These are phyloP conservation scores for Paraplagusia blochii DNA, from an alignment of 2,113 vertebrate species.

Conservation along the genomic window DNA sequence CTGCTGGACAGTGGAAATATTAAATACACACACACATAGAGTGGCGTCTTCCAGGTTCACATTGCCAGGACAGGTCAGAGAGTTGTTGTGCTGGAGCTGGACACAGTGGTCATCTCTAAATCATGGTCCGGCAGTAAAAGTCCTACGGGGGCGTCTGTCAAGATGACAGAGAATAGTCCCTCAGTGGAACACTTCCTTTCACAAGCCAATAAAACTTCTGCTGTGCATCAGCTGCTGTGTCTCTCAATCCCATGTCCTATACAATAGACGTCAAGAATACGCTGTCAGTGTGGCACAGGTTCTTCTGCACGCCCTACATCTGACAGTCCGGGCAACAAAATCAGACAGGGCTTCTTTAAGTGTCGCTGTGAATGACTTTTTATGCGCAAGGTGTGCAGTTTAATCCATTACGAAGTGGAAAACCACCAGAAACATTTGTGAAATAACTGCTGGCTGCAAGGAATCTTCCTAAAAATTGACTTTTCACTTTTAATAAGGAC, in stretches of 20 bases:
- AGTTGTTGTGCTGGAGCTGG: conserved; percentile 21
- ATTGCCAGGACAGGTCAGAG: conserved; percentile 29
- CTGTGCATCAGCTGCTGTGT: neutral
- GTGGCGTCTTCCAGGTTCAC: neutral
- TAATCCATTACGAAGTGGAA: conserved; percentile 62
- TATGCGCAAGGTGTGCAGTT: conserved; percentile 48
- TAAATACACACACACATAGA: conserved; percentile 11
- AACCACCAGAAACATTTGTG: conserved; percentile 57
- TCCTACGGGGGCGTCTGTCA: conserved; percentile 17
- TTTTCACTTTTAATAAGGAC: conserved; percentile 39
- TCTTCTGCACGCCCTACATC: neutral
- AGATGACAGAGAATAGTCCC: conserved; percentile 31
- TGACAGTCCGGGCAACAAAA: conserved; percentile 10
- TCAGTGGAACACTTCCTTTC: conserved; percentile 15
- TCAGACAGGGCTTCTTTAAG: conserved; percentile 24
- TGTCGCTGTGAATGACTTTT: conserved; percentile 28
- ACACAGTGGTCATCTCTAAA: conserved; percentile 28
- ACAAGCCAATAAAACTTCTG: conserved; percentile 24
- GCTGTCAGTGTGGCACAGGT: neutral
- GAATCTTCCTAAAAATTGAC: conserved; percentile 36
- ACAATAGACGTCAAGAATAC: conserved; percentile 1
- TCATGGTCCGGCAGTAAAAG: conserved; percentile 6
- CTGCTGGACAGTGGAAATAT: conserved; percentile 37
- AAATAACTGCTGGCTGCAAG: conserved; percentile 55
- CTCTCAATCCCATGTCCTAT: neutral